Evolutionary conservation across 2,113 vertebrate species (phyloP).

Genomic region (Caloenas nicobarica): DNA sequence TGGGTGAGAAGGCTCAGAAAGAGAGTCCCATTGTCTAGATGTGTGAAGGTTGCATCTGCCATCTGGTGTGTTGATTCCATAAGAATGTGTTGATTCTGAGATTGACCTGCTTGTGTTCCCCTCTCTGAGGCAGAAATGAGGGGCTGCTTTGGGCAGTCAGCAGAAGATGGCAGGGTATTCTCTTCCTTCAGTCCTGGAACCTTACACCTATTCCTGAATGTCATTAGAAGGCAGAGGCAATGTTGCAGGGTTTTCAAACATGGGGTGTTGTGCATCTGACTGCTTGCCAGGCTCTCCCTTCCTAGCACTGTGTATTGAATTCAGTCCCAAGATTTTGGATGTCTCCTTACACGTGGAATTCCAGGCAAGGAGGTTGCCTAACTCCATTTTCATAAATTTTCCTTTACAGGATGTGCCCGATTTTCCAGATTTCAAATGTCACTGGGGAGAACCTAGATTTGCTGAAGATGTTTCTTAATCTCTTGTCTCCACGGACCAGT

Average conservation of each 20-base stretch:
- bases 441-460: constrained; percentile 95
- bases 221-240: neutral
- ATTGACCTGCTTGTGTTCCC: neutral
- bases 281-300: constrained; percentile 29
- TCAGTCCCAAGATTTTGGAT: constrained; percentile 31
- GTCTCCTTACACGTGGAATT: neutral
- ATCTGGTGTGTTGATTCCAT: constrained; percentile 27
- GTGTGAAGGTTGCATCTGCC: constrained; percentile 44
- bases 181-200: constrained; percentile 13
- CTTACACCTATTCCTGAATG: neutral
- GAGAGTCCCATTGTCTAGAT: constrained; percentile 23
- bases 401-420: constrained; percentile 91
- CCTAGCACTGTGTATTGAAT: neutral
- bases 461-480: constrained; percentile 98
- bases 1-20: constrained; percentile 27
- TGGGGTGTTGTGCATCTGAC: neutral
- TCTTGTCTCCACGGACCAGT: constrained; percentile 94
- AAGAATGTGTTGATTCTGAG: constrained; percentile 14
- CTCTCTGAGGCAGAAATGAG: constrained; percentile 21
- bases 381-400: neutral
- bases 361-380: neutral
- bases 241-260: neutral
- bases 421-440: constrained; percentile 99
- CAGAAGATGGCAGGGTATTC: neutral
- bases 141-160: constrained; percentile 16